These are phyloP conservation scores for Metaphire vulgaris DNA, from an alignment of 1,140 invertebrate genomes.

Conservation along the genomic window DNA sequence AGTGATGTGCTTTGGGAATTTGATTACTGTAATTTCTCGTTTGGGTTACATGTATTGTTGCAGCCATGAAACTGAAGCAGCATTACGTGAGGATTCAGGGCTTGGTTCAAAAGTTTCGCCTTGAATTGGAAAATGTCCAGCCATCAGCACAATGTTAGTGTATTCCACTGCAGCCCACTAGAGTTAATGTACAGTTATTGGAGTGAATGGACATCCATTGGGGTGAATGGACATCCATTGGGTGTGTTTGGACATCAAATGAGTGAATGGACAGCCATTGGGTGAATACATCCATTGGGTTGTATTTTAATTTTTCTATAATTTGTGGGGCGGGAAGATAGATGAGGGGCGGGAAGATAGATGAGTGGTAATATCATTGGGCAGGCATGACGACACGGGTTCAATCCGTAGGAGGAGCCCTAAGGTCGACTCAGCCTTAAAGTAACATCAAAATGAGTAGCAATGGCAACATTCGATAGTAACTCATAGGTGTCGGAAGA, in stretches of 20 bases:
- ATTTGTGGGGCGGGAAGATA: neutral
- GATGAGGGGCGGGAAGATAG: neutral
- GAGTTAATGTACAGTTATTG: neutral
- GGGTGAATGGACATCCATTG: neutral
- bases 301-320: too few relatives aligned
- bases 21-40: neutral
- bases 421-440: too few relatives aligned
- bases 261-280: neutral
- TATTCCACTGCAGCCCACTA: neutral
- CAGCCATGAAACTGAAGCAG: conserved; percentile 41
- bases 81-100: conserved; percentile 44
- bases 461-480: too few relatives aligned
- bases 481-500: too few relatives aligned
- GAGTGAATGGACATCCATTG: neutral
- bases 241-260: neutral
- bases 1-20: neutral
- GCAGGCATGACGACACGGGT: too few relatives aligned
- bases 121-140: conserved; percentile 44
- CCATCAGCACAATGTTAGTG: conserved; percentile 48
- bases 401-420: too few relatives aligned
- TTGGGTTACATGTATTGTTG: conserved; percentile 24
- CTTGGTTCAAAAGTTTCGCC: conserved; percentile 46
- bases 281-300: neutral
- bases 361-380: too few relatives aligned
- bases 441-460: too few relatives aligned